Evolutionary conservation across 2,113 vertebrate species (phyloP), one percentile per base, ranked within the genome.

Genomic region (Mustela nigripes): DNA sequence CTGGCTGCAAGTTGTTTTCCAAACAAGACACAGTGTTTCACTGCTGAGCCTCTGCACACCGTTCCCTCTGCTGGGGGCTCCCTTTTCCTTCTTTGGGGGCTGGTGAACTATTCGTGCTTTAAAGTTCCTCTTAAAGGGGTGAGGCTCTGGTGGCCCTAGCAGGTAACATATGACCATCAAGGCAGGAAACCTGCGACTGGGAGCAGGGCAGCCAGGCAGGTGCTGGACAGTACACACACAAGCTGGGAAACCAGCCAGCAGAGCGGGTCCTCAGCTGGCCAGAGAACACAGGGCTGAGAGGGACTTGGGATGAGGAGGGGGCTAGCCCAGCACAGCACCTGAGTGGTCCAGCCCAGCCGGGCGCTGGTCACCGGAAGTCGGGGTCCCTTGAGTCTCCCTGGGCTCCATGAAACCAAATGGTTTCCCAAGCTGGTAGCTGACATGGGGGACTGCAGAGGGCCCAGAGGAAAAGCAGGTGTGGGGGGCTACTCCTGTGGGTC

Each of bases 21-120:
- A 71, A 5, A 48, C 5, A 42, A 62, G 88, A 84, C 39, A 0
- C 1, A 0, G 36, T 1, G 63, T 39, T 58, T 26, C 33, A 0
- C 14, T 0, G 1, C 18, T 0, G 36, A 56, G 67, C 81, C 84
- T 65, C 33, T 21, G 69, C 39, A 12, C 12, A 10, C 58, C 48
- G 19, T 12, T 8, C n/a, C 53, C 81, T 93, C 63, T 28, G 28
- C 78, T 1, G 2, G 31, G 16, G 74, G 36, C 56, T 58, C 21
- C 63, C 42, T 69, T 33, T 22, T 39, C 53, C 33, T 50, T 42
- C 81, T 22, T 58, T 78, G 45, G 60, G 69, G 53, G 80, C 67
- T 7, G 7, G 48, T 36, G 50, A 92, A 63, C 82, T 33, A 63
- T 5, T n/a, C 60, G 7, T 42, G 80, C 39, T 53, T 83, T 83